Base-by-base conservation (phyloP, 1,140 invertebrate genomes). In the Hypothenemus hampei region DNA sequence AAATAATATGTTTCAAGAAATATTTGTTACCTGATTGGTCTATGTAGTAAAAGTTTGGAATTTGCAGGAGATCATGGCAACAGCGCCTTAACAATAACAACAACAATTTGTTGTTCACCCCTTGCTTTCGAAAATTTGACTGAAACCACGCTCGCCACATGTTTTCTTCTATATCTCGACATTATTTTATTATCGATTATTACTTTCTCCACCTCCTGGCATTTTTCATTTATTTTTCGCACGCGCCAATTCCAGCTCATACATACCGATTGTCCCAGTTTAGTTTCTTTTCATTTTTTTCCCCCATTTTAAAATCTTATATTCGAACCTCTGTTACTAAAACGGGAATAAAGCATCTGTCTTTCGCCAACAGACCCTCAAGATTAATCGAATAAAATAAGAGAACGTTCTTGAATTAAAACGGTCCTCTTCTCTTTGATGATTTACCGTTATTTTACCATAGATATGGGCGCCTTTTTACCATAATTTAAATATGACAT, bases 121-220 rank as follows among this genome's bases (percentile, higher is more conserved):
- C 43, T 46, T 40, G 55, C 59, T 57, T 15, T 54, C 59, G 53
- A 61, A 66, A 66, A 53, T 67, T 66, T 63, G 53, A 67, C 66
- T 67, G 63, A 66, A 62, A 63, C 64, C 51, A 24, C 23, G 39
- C 22, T 57, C 40, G 49, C 52, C 59, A 65, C 64, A 60, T 63
- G 61, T 57, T 65, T 62, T 62, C 57, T 29, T 43, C 43, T 44
- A 23, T 61, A 58, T 52, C 61, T 61, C 62, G 52, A 56, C 58
- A 57, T 60, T 53, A 58, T 60, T n/a, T 60, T 67, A 62, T 64
- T 65, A 65, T 67, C 49, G 63, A 67, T 67, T 60, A 46, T 45
- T 57, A 65, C 65, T 66, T 66, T 66, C 63, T 37, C 37, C 8
- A 49, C 62, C 59, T 57, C 55, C 56, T 49, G 45, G 29, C 39